Evolutionary conservation across 1,140 invertebrate genomes (phyloP).

Genomic region (Polyergus mexicanus): DNA sequence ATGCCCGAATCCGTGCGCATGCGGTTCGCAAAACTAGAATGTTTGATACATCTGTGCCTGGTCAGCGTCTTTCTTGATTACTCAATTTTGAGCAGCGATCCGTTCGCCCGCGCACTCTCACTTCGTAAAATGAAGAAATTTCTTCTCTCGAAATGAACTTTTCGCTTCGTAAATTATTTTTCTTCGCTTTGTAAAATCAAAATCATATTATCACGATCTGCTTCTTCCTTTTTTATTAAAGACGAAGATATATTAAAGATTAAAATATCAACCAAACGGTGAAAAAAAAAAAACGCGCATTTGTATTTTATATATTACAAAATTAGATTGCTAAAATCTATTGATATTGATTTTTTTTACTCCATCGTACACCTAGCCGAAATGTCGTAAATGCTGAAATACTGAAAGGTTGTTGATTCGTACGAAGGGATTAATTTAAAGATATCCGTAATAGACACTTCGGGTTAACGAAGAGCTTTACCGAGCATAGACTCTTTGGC

Average conservation of each 20-base stretch:
- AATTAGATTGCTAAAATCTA: background rate
- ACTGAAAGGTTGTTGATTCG: background rate
- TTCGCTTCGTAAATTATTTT: slow-evolving; percentile 19
- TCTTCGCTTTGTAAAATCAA: background rate
- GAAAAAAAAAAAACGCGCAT: background rate
- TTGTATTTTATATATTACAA: background rate
- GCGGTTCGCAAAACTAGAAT: slow-evolving; percentile 42
- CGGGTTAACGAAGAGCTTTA: slow-evolving; percentile 1
- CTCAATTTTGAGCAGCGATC: slow-evolving; percentile 61
- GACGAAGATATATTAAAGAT: background rate
- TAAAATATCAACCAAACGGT: background rate
- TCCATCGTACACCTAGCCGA: background rate
- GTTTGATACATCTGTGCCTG: slow-evolving; percentile 61
- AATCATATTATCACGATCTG: background rate
- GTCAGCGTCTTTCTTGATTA: slow-evolving; percentile 66
- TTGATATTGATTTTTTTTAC: background rate
- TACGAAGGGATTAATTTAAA: slow-evolving; percentile 12
- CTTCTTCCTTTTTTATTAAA: background rate
- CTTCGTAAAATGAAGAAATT: slow-evolving; percentile 25
- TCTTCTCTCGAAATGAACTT: background rate
- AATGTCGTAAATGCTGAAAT: background rate
- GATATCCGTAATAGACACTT: background rate
- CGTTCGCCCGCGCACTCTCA: background rate
- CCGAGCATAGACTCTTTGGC: background rate
- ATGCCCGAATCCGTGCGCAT: background rate